Evolutionary conservation across 2,888 invertebrate genomes (phyloP).

Genomic region (Eutolmus rufibarbis): DNA sequence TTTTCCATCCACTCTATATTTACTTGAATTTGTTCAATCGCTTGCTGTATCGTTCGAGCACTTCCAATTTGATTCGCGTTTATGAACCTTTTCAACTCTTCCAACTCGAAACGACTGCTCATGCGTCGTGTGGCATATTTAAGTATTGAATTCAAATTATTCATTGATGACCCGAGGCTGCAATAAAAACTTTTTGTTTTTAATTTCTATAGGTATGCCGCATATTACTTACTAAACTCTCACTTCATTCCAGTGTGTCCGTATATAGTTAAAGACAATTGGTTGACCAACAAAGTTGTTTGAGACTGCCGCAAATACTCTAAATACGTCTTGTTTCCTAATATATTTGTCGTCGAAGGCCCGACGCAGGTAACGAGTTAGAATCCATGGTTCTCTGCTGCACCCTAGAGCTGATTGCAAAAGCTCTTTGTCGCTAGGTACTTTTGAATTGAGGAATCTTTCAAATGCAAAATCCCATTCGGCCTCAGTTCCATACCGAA

Average conservation of each 20-base stretch:
- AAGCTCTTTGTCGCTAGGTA: conserved; percentile 82
- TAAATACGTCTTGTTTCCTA: conserved; percentile 80
- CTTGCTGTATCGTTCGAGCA: conserved; percentile 79
- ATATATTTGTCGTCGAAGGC: conserved; percentile 78
- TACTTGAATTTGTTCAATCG: conserved; percentile 79
- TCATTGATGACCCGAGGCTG: conserved; percentile 78
- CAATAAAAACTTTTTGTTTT: neutral
- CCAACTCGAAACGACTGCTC: conserved; percentile 77
- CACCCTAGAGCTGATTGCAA: conserved; percentile 83
- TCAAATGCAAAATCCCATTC: conserved; percentile 93
- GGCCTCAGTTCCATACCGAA: conserved; percentile 79
- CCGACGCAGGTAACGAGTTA: conserved; percentile 74
- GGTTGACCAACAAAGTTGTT: conserved; percentile 80
- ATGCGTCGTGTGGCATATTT: conserved; percentile 76
- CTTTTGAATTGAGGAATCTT: conserved; percentile 75
- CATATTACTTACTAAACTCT: conserved; percentile 71
- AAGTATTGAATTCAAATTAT: conserved; percentile 74
- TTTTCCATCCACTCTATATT: conserved; percentile 85
- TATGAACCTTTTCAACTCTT: conserved; percentile 77
- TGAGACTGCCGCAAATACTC: conserved; percentile 80
- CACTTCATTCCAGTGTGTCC: conserved; percentile 77
- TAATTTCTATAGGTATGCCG: neutral
- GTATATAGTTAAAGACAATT: conserved; percentile 80
- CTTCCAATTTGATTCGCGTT: conserved; percentile 71
- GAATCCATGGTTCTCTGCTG: conserved; percentile 81